A percentile compares a stretch with the other conserved stretches of the same genome.
These are phyloP conservation scores for Lochmaea crataegi DNA, from an alignment of 2,888 invertebrate species.

Conservation along the genomic window DNA sequence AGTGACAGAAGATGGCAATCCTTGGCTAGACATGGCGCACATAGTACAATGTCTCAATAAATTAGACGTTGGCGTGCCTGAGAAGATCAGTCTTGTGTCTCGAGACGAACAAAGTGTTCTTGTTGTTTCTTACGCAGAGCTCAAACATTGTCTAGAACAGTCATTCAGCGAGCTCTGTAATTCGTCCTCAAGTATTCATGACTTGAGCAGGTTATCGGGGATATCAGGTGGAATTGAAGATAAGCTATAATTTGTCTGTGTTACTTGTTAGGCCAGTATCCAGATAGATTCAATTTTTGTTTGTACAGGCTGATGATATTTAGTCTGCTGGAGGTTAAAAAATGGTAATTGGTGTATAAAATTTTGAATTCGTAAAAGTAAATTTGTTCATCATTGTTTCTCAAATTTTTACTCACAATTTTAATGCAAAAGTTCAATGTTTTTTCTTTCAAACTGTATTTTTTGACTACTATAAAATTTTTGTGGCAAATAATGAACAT, in stretches of 20 bases:
- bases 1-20: constrained; percentile 89
- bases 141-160: constrained; percentile 94
- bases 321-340: too few species aligned
- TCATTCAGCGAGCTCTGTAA: constrained; percentile 82
- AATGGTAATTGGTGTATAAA: too few species aligned
- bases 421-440: too few species aligned
- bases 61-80: constrained; percentile 83
- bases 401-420: too few species aligned
- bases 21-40: constrained; percentile 97
- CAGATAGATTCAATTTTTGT: constrained; percentile 7
- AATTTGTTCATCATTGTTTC: too few species aligned
- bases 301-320: too few species aligned
- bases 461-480: too few species aligned
- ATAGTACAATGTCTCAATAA: constrained; percentile 94
- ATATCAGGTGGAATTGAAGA: constrained; percentile 40
- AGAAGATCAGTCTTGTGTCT: constrained; percentile 94
- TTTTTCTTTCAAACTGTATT: too few species aligned
- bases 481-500: too few species aligned
- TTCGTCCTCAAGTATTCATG: constrained; percentile 28
- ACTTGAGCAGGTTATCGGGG: constrained; percentile 11
- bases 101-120: constrained; percentile 96
- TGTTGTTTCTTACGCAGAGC: constrained; percentile 94
- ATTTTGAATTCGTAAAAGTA: too few species aligned
- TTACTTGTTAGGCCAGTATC: constrained; percentile 35
- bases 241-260: constrained; percentile 48